phyloP scores from a whole-genome alignment of 2,797 vertebrate genomes.

The Spea hammondii region DNA sequence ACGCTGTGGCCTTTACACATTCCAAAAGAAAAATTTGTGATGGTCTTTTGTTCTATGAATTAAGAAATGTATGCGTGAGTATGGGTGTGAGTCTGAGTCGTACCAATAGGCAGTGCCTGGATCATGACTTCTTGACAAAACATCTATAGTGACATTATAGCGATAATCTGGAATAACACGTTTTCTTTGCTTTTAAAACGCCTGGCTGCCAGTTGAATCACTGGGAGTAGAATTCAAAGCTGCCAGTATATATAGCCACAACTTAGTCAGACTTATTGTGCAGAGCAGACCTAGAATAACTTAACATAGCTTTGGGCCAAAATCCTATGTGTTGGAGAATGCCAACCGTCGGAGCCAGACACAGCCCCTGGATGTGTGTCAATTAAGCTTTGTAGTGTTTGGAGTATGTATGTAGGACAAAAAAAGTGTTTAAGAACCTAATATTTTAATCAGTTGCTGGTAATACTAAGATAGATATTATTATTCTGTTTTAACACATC shows the following conservation, averaged over 20 bases:
- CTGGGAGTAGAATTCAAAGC: background rate
- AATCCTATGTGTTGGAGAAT: constrained; percentile 11
- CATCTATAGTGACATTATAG: too few species aligned
- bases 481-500: background rate
- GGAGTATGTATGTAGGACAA: background rate
- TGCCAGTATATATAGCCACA: constrained; percentile 17
- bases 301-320: constrained; percentile 29
- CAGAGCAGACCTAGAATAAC: constrained; percentile 29
- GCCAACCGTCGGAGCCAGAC: constrained; percentile 30
- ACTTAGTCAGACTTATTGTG: constrained; percentile 26
- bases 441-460: background rate
- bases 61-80: too few species aligned
- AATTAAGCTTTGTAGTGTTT: constrained; percentile 19
- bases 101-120: too few species aligned
- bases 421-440: constrained; percentile 1
- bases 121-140: too few species aligned
- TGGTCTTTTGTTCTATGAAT: too few species aligned
- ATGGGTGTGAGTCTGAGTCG: too few species aligned
- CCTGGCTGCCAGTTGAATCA: constrained; percentile 2
- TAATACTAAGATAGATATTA: constrained; percentile 2
- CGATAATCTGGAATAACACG: too few species aligned
- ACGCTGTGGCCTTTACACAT: too few species aligned
- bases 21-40: too few species aligned
- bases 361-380: constrained; percentile 18
- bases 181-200: background rate